Base-by-base conservation (phyloP, 2,113 vertebrate genomes). In the Nycticryphes semicollaris region DNA sequence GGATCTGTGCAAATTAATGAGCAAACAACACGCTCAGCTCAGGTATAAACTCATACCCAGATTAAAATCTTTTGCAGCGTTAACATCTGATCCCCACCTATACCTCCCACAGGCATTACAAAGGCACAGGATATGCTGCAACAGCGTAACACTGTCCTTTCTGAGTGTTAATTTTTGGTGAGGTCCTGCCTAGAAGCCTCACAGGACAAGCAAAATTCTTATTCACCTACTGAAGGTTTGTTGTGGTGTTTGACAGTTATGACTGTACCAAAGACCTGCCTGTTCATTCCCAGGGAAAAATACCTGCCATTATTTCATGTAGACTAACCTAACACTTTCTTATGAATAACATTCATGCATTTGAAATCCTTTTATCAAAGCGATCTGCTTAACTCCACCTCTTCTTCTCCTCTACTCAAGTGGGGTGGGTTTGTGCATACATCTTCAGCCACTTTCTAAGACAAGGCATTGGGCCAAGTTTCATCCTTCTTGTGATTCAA, bases 371-470 rank as follows among this genome's bases (percentile, higher is more conserved):
- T 47, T 57, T 1, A 2, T 6, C 6, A 3, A 79, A 84, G 28
- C 12, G 28, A 69, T 33, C 30, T 78, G 43, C 66, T 86, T 76
- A 90, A 62, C 21, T 35, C 76, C 28, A 56, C 8, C 43, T 68
- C 37, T 63, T 63, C 48, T 64, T 64, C 68, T 22, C 30, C 45
- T 48, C 21, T 64, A 41, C 18, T 81, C 59, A 43, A 53, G 39
- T 28, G 2, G 17, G 62, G 48, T 3, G 0, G 20, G 9, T 33
- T 60, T 14, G 25, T 5, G 8, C 9, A 53, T 8, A 17, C 20
- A 48, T 19, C 12, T 60, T 57, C 57, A 72, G 31, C 2, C 23
- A 43, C 63, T 30, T 80, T 89, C 63, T 54, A 56, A 62, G 23
- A n/a, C 24, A 72, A 82, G 33, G n/a, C 33, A 72, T 12, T 45